Conservation (phyloP, 2,888 invertebrate genomes). For the Leptopilina myrica region DNA sequence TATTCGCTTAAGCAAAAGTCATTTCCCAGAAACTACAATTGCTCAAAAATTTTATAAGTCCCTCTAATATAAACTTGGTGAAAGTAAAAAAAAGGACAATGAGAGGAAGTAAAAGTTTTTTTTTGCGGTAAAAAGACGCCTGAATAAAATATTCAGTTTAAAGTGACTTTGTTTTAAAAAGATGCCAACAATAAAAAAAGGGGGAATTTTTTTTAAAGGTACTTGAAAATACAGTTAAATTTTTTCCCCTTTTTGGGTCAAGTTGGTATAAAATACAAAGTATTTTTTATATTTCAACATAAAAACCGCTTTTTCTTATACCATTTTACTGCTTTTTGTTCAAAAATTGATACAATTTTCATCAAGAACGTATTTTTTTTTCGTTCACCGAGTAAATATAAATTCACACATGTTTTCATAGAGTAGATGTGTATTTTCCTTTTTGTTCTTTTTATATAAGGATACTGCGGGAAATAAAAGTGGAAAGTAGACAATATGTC, state of each 20-base stretch:
- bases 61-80: background rate
- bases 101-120: conserved; percentile 17
- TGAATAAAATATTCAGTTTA: conserved; percentile 32
- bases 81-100: conserved; percentile 8
- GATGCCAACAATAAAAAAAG: conserved; percentile 18
- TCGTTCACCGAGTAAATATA: too few relatives aligned
- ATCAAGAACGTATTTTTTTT: background rate
- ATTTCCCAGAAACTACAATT: conserved; percentile 12
- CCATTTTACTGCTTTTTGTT: background rate
- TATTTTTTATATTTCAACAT: background rate
- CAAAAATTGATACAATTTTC: background rate
- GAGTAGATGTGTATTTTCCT: background rate
- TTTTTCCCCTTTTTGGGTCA: conserved; percentile 5
- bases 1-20: conserved; percentile 27
- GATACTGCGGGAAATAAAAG: too few relatives aligned
- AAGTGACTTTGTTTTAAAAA: conserved; percentile 19
- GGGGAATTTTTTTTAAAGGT: conserved; percentile 5
- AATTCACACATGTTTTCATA: too few relatives aligned
- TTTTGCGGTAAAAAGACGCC: conserved; percentile 14
- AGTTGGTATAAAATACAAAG: background rate
- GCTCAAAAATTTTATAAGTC: conserved; percentile 16
- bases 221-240: background rate
- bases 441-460: background rate
- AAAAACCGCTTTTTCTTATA: background rate
- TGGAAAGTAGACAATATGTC: too few relatives aligned